Percentiles rank a stretch among this genome's conserved stretches.
Conservation (phyloP, 2,888 invertebrate genomes). For the Brachypterus glaber region DNA sequence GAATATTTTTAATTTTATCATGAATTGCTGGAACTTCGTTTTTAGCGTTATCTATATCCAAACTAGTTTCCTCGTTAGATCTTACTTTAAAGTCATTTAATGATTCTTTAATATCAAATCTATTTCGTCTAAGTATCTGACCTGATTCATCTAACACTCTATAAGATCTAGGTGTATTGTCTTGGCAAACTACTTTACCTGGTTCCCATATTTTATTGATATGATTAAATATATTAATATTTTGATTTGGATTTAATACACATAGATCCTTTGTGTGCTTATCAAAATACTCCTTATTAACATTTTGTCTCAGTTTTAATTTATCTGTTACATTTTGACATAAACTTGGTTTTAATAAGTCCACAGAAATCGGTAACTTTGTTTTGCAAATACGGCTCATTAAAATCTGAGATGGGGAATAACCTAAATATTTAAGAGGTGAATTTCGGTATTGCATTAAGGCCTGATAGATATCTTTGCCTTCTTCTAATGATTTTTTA, state of each 20-base stretch:
- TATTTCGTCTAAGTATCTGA: background rate
- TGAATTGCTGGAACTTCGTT: no score
- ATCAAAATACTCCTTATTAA: conserved; percentile 14
- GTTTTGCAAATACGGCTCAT: conserved; percentile 17
- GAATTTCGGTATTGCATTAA: conserved; percentile 20
- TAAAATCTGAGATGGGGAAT: conserved; percentile 15
- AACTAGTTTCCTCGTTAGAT: background rate
- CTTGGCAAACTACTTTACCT: conserved; percentile 10
- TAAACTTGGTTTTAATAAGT: conserved; percentile 8
- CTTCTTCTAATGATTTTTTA: conserved; percentile 9
- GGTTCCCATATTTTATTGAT: conserved; percentile 11
- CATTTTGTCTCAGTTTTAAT: conserved; percentile 6
- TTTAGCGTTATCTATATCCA: background rate
- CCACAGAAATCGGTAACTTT: conserved; percentile 11
- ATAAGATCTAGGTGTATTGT: conserved; percentile 1
- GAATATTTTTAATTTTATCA: background rate
- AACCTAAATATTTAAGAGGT: conserved; percentile 13
- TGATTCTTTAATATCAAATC: background rate
- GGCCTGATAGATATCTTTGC: conserved; percentile 12
- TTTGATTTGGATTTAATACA: conserved; percentile 6
- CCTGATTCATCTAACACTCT: background rate
- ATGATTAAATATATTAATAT: conserved; percentile 13
- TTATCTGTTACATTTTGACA: conserved; percentile 9
- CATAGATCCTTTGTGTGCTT: conserved; percentile 7
- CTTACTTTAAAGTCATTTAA: background rate